Conservation (phyloP, 1,140 invertebrate species). For the Pseudomyrmex flavicornis region DNA sequence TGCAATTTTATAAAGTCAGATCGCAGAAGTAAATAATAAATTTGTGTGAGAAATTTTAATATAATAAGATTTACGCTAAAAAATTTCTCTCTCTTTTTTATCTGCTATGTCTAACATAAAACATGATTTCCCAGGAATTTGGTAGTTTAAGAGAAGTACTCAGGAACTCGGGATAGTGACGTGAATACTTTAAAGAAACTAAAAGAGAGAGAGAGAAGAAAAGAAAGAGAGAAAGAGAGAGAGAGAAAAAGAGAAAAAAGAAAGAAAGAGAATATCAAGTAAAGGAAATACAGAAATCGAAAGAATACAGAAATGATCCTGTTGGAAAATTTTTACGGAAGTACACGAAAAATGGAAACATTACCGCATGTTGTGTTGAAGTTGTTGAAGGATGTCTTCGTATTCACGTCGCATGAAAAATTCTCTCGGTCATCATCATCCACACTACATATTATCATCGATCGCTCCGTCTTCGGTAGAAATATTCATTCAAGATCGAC, state of each 20-base stretch:
- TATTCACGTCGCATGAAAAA: slow-evolving; percentile 27
- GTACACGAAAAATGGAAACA: no score
- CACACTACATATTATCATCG: slow-evolving; percentile 21
- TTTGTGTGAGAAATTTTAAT: neutral
- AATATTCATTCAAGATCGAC: neutral
- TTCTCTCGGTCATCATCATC: slow-evolving; percentile 25
- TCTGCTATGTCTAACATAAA: slow-evolving; percentile 53
- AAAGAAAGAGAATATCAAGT: slow-evolving; percentile 41
- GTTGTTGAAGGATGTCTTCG: neutral
- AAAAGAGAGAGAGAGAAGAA: slow-evolving; percentile 69
- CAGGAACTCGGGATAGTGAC: slow-evolving; percentile 66
- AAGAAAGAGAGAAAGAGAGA: slow-evolving; percentile 68
- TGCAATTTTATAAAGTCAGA: neutral
- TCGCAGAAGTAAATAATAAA: slow-evolving; percentile 1
- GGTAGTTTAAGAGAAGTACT: slow-evolving; percentile 81
- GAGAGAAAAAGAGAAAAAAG: slow-evolving; percentile 42
- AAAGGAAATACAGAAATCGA: no score
- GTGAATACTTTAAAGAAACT: slow-evolving; percentile 38
- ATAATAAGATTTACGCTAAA: no score
- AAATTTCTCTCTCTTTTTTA: neutral
- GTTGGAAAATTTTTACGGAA: no score
- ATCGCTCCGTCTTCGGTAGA: neutral
- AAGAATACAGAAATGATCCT: no score
- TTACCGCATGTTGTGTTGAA: neutral
- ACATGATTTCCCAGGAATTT: slow-evolving; percentile 65